Evolutionary conservation across 1,140 invertebrate species (phyloP), one percentile per base, ranked within the genome.

Genomic region (Asobara japonica): DNA sequence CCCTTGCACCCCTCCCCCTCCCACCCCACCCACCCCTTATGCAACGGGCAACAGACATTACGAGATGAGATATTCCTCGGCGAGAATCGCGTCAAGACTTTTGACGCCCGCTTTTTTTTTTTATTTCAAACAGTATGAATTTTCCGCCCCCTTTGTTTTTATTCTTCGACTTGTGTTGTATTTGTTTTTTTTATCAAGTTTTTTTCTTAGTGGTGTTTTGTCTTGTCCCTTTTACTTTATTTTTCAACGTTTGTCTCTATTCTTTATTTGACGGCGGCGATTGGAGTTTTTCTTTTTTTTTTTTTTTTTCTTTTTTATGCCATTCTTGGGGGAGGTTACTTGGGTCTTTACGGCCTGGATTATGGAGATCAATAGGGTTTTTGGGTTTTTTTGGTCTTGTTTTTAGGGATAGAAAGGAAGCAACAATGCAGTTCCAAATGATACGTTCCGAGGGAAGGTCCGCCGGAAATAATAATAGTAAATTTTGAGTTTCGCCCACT

Each of bases 111-210:
- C 65, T 71, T 71, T 76, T 79, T 79, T 76, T 66, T 79, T 78
- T 67, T 27, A 11, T 62, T 29, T 62, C 29, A 16, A 18, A 51
- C 36, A 65, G 38, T 71, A 71, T 64, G 22, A 27, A 18, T 65
- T 71, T 65, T 79, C 69, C 77, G 77, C 72, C 74, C 41, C 65
- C 68, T 77, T 75, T 77, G 73, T 79, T 73, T 60, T 64, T 29
- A 60, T 45, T 65, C 60, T 65, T 56, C 30, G 66, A 41, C 20
- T 60, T 38, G 29, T 31, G 36, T 36, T 45, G 20, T 60, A n/a
- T n/a, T n/a, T n/a, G n/a, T 65, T 71, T 27, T 61, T 69, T 31
- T 56, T 56, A n/a, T 31, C 18, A 33, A 31, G 3, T 69, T 69
- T 64, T 64, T 68, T 48, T 62, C 13, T 13, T 69, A 61, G 65